Evolutionary conservation across 1,140 invertebrate species (phyloP), one percentile per base, ranked within the genome.

Genomic region (Pomacea maculata): DNA sequence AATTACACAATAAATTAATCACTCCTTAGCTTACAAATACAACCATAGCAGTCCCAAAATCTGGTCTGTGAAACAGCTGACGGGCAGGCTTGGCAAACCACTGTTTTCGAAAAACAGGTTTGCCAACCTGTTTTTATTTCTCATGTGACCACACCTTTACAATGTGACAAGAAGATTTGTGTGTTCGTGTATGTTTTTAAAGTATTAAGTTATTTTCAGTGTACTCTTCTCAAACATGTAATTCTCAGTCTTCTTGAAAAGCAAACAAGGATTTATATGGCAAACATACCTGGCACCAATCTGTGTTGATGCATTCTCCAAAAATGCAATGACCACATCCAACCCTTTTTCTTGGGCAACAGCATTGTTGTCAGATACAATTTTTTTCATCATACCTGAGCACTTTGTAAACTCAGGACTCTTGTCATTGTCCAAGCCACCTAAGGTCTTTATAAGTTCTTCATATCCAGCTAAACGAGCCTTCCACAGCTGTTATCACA

Each of bases 261-360:
- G 67, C 55, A 57, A n/a, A 80, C 29, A 55, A 68, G 70, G 21
- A 70, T 70, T 11, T 21, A 5, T 25, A 12, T 15, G 11, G 14
- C 17, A 81, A 34, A 76, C 93, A 90, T 91, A 95, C 94, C 94
- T 95, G 87, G 83, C 83, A 83, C 91, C 90, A n/a, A 88, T 83
- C 72, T 82, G 80, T 17, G 82, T 83, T 70, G 82, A 65, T 21
- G 96, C 96, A 92, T 98, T 98, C 91, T 98, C 96, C 0, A 98
- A 94, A 92, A 95, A 99, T 25, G 95, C 95, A 45, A 98, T 90
- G 3, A 96, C 95, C 21, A 97, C 97, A 90, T 98, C 97, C 82
- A 99, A 90, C 54, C 96, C 98, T 93, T 98, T 99, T 90, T 99
- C 98, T 91, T 98, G 97, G 3, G 97, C 97, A 54, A 96, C 94